Percentiles rank a stretch among this genome's conserved stretches.
Conservation (phyloP, 2,797 vertebrate species). For the Glossophaga mutica region DNA sequence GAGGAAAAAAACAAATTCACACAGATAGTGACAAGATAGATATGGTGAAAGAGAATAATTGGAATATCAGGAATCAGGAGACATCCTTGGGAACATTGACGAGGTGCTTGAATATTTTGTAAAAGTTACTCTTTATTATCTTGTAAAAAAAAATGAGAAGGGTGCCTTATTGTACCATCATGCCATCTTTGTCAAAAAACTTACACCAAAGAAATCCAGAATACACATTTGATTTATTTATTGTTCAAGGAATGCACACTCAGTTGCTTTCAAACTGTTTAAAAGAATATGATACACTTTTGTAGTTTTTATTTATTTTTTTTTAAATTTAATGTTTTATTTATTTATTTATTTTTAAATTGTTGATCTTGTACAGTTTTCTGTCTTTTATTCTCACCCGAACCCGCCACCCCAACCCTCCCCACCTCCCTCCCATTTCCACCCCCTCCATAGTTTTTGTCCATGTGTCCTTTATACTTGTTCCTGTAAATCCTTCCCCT, state of each 20-base stretch:
- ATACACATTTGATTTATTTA: not conserved
- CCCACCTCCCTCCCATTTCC: too few relatives aligned
- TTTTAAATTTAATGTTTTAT: too few relatives aligned
- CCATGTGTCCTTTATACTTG: too few relatives aligned
- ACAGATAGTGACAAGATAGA: not conserved
- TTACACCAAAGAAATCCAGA: not conserved
- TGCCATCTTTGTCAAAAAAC: constrained; percentile 19
- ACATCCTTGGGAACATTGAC: not conserved
- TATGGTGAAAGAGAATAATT: constrained; percentile 1
- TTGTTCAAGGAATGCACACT: not conserved
- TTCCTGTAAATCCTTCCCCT: too few relatives aligned
- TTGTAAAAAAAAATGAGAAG: not conserved
- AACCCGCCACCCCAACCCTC: too few relatives aligned
- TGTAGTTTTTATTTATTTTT: not conserved
- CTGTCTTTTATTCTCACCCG: too few relatives aligned
- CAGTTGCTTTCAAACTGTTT: not conserved
- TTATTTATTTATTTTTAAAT: too few relatives aligned
- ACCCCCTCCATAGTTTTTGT: too few relatives aligned
- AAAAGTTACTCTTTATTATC: not conserved
- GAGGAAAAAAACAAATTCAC: not conserved
- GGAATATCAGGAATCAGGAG: constrained; percentile 4
- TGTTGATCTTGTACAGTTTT: too few relatives aligned
- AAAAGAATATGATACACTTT: not conserved
- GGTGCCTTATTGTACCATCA: not conserved
- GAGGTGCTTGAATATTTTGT: not conserved